These are phyloP conservation scores for Priapulus caudatus DNA, from an alignment of 2,888 invertebrate genomes.

Conservation along the genomic window DNA sequence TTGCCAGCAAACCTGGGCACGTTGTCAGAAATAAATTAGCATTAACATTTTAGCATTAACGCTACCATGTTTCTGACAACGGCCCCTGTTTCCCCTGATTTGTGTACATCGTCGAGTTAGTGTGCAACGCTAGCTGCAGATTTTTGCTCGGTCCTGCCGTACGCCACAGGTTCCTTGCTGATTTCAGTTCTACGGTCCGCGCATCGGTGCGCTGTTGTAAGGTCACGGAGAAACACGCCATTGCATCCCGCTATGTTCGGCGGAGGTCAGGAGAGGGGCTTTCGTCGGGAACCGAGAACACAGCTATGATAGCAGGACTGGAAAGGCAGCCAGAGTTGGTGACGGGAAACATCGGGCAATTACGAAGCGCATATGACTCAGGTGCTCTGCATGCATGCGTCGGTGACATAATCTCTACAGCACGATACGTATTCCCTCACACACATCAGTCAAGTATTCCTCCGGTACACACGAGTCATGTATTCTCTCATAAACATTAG, in stretches of 20 bases:
- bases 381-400: too few species aligned
- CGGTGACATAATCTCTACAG: too few species aligned
- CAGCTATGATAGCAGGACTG: conserved; percentile 47
- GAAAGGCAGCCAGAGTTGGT: conserved; percentile 45
- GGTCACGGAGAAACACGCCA: conserved; percentile 29
- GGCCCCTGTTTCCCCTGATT: conserved; percentile 2
- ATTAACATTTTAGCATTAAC: too few species aligned
- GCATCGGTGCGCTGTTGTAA: conserved; percentile 45
- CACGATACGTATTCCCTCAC: too few species aligned
- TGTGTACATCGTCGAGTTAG: neutral
- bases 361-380: conserved; percentile 29
- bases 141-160: conserved; percentile 17
- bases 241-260: conserved; percentile 44
- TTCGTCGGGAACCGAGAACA: conserved; percentile 48
- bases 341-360: conserved; percentile 28
- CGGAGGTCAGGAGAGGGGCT: conserved; percentile 46
- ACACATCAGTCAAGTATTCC: too few species aligned
- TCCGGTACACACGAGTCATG: too few species aligned
- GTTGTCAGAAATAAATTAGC: too few species aligned
- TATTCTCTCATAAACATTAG: too few species aligned
- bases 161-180: too few species aligned
- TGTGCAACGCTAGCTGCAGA: conserved; percentile 1
- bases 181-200: conserved; percentile 46
- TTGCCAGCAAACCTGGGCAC: too few species aligned
- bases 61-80: too few species aligned